Percentiles rank a stretch among this genome's conserved stretches.
Conservation (phyloP, 2,888 invertebrate species). For the Macrophya annulata region DNA sequence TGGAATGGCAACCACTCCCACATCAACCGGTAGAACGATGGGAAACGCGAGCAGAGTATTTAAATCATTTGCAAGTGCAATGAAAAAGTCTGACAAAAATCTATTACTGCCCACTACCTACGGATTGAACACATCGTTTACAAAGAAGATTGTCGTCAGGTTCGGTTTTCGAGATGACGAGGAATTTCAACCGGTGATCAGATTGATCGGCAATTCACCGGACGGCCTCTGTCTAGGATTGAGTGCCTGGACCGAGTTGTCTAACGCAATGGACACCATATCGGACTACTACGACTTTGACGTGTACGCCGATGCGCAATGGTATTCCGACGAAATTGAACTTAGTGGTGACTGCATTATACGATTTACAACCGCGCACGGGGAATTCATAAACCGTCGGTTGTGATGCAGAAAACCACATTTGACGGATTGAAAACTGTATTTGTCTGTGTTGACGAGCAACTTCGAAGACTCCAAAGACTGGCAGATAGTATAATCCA, state of each 20-base stretch:
- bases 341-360: not conserved
- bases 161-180: not conserved
- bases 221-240: not conserved
- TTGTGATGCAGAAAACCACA: slow-evolving; percentile 24
- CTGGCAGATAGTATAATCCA: not conserved
- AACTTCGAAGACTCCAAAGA: not conserved
- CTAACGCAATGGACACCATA: not conserved
- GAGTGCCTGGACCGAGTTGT: not conserved
- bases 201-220: not conserved
- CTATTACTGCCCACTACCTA: not conserved
- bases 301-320: not conserved
- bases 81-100: not conserved
- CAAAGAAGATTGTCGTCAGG: not conserved
- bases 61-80: not conserved
- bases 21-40: not conserved
- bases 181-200: not conserved
- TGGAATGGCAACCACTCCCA: no score
- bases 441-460: slow-evolving; percentile 26
- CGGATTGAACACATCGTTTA: not conserved
- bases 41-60: not conserved
- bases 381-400: not conserved
- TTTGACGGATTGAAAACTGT: not conserved
- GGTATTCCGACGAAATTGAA: not conserved
- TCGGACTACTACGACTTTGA: not conserved
- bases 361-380: not conserved